A percentile compares a stretch with the other conserved stretches of the same genome.
These are phyloP conservation scores for Meteorus cinctellus DNA, from an alignment of 2,888 invertebrate genomes.

Conservation along the genomic window DNA sequence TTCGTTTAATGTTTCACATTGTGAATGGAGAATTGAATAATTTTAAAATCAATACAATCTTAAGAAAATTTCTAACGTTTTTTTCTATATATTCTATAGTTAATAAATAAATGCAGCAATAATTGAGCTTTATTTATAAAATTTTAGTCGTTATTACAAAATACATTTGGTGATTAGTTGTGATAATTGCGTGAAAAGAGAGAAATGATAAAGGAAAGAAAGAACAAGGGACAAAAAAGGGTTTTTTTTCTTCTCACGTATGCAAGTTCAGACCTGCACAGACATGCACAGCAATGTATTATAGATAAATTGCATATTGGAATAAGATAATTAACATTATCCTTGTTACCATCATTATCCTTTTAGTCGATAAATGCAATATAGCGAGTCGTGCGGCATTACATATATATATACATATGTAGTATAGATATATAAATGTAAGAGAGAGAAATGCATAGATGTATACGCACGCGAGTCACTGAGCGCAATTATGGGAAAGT, in stretches of 20 bases:
- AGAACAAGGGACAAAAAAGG: no score
- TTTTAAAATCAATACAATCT: no score
- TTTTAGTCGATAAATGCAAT: constrained; percentile 29
- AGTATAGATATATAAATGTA: not conserved
- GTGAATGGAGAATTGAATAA: no score
- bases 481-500: constrained; percentile 26
- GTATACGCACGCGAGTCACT: constrained; percentile 8
- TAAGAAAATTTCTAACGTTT: no score
- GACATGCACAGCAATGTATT: constrained; percentile 6
- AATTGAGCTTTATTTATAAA: no score
- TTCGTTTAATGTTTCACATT: no score
- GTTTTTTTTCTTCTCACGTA: not conserved
- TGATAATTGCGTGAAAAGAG: no score
- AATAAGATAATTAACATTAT: constrained; percentile 30
- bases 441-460: not conserved
- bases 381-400: not conserved
- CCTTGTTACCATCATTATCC: constrained; percentile 21
- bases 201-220: no score
- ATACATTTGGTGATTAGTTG: no score
- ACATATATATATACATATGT: constrained; percentile 5
- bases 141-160: no score
- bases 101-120: no score
- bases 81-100: no score
- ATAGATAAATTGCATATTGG: constrained; percentile 6
- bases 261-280: not conserved